Evolutionary conservation across 2,888 invertebrate genomes (phyloP).

Genomic region (Acanthosepion pharaonis): DNA sequence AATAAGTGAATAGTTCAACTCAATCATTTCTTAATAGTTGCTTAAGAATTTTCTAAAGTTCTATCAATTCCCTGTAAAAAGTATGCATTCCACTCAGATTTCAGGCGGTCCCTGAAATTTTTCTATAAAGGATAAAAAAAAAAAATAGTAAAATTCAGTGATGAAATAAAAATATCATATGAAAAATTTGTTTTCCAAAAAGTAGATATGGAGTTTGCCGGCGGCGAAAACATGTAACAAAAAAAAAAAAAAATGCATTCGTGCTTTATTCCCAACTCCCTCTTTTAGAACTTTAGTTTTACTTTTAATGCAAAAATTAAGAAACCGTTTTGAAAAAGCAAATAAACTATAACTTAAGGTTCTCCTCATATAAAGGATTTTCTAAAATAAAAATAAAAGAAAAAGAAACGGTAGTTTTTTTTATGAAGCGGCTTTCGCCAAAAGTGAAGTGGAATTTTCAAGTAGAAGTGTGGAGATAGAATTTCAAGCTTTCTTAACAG

Average conservation of each 20-base stretch:
- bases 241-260: not conserved
- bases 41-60: not conserved
- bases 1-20: not conserved
- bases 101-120: not conserved
- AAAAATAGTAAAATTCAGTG: not conserved
- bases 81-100: not conserved
- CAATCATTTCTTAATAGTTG: not conserved
- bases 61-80: not conserved
- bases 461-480: slow-evolving; percentile 8
- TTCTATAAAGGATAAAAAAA: not conserved
- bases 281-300: not conserved
- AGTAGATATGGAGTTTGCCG: not conserved
- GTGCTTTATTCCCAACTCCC: too few relatives aligned
- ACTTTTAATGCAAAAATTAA: not conserved
- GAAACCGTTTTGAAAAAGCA: not conserved
- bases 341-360: not conserved
- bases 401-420: not conserved
- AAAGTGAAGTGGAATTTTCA: slow-evolving; percentile 33
- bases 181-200: not conserved
- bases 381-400: not conserved
- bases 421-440: slow-evolving; percentile 33
- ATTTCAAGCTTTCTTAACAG: not conserved
- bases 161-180: not conserved
- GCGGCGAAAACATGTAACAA: not conserved
- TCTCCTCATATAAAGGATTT: not conserved